phyloP scores from a whole-genome alignment of 2,113 vertebrate genomes.

The Hippopotamus amphibius region DNA sequence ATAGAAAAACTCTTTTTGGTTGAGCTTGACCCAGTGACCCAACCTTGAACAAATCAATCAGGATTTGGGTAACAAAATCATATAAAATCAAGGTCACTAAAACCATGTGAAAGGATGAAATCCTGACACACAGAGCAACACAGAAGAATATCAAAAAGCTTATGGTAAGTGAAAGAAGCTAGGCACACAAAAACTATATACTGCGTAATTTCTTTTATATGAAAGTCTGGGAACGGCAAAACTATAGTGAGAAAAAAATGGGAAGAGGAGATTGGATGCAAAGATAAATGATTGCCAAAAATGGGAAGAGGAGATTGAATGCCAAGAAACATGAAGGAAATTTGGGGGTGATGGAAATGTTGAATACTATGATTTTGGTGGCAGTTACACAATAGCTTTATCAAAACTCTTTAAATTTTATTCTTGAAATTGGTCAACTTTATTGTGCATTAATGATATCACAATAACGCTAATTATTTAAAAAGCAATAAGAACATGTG shows the following conservation, averaged over 20 bases:
- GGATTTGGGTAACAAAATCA: not conserved
- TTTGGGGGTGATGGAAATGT: not conserved
- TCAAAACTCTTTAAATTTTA: not conserved
- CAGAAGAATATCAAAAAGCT: not conserved
- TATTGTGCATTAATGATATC: not conserved
- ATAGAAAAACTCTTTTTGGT: not conserved
- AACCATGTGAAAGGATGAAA: not conserved
- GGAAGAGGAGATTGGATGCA: not conserved
- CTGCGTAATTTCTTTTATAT: not conserved
- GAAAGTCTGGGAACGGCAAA: not conserved
- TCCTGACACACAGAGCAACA: not conserved
- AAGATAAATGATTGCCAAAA: not conserved
- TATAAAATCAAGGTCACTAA: not conserved
- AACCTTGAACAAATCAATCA: not conserved
- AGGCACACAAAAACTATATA: not conserved
- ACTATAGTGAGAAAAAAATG: not conserved
- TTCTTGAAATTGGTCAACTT: not conserved
- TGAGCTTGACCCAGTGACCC: not conserved
- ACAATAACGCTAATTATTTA: not conserved
- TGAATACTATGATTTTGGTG: not conserved
- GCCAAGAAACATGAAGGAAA: not conserved
- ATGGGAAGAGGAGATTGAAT: not conserved
- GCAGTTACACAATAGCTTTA: not conserved
- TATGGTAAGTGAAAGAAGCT: not conserved
- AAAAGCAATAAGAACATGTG: not conserved